phyloP scores from a whole-genome alignment of 1,140 invertebrate genomes.

The Cotesia vestalis region DNA sequence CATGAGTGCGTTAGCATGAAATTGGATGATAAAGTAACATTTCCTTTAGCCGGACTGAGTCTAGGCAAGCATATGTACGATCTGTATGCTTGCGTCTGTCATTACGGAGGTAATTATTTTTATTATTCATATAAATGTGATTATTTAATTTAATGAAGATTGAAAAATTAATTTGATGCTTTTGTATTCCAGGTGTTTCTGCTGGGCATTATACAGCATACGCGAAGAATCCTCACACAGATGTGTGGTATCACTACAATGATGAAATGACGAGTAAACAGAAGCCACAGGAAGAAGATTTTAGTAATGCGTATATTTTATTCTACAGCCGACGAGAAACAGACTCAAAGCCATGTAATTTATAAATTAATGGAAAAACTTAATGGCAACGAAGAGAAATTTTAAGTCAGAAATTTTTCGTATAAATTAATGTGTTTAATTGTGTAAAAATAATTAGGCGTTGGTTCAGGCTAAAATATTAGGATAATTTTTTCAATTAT shows the following conservation, averaged over 20 bases:
- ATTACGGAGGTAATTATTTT: conserved; percentile 71
- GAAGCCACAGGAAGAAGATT: conserved; percentile 72
- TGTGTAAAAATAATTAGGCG: conserved; percentile 7
- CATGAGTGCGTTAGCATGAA: conserved; percentile 76
- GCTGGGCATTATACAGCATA: conserved; percentile 78
- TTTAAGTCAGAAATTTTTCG: not conserved
- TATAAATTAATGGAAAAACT: conserved; percentile 45
- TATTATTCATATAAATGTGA: conserved; percentile 34
- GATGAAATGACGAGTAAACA: conserved; percentile 71
- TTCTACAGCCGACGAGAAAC: conserved; percentile 74
- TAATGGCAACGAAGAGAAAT: conserved; percentile 1
- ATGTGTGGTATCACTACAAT: conserved; percentile 77
- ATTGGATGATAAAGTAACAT: conserved; percentile 74
- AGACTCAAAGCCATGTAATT: conserved; percentile 62
- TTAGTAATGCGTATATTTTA: conserved; percentile 74
- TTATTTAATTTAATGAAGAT: not conserved
- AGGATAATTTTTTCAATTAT: too few relatives aligned
- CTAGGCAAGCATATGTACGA: conserved; percentile 68
- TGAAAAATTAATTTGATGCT: not conserved
- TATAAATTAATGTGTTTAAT: not conserved
- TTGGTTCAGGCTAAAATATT: conserved; percentile 5
- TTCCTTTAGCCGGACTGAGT: conserved; percentile 71
- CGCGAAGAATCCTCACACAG: conserved; percentile 70
- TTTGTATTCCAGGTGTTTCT: conserved; percentile 67
- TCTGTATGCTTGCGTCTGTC: conserved; percentile 77